Percentiles rank a stretch among this genome's conserved stretches.
phyloP scores from a whole-genome alignment of 2,888 invertebrate species.

The Drosophila formosana region DNA sequence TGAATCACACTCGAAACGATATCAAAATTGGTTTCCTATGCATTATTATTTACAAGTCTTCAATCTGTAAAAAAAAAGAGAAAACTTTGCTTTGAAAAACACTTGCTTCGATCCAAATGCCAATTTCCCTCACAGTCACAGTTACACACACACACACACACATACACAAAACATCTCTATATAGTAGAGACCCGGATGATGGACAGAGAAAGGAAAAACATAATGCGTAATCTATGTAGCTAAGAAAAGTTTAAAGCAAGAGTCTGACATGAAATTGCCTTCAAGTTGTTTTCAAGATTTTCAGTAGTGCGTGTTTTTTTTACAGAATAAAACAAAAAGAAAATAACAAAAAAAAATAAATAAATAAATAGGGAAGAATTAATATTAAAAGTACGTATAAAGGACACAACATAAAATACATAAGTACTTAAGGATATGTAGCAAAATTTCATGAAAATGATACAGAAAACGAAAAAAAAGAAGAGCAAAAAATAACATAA shows the following conservation, averaged over 20 bases:
- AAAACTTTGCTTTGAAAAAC: not conserved
- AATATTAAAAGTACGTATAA: slow-evolving; percentile 49
- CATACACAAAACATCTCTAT: slow-evolving; percentile 9
- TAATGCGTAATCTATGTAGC: slow-evolving; percentile 44
- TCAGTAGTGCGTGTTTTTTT: slow-evolving; percentile 55
- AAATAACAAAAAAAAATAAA: not conserved
- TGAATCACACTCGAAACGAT: not conserved
- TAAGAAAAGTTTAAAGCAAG: slow-evolving; percentile 73
- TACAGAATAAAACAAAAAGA: slow-evolving; percentile 25
- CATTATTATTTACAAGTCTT: slow-evolving; percentile 17
- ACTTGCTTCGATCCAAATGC: slow-evolving; percentile 12
- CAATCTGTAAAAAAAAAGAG: slow-evolving; percentile 19
- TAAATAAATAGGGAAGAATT: not conserved
- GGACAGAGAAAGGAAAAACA: slow-evolving; percentile 14
- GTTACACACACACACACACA: slow-evolving; percentile 1
- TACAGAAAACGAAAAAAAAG: slow-evolving; percentile 13
- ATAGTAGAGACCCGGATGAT: slow-evolving; percentile 6
- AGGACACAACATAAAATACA: slow-evolving; percentile 41
- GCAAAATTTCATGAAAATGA: slow-evolving; percentile 27
- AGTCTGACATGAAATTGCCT: slow-evolving; percentile 84
- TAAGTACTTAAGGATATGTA: slow-evolving; percentile 39
- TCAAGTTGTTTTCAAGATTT: slow-evolving; percentile 79
- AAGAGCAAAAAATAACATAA: slow-evolving; percentile 17
- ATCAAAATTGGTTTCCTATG: slow-evolving; percentile 8
- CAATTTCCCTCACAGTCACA: slow-evolving; percentile 17